A percentile compares a stretch with the other conserved stretches of the same genome.
These are phyloP conservation scores for Acanthococcus lagerstroemiae DNA, from an alignment of 2,888 invertebrate species.

Conservation along the genomic window DNA sequence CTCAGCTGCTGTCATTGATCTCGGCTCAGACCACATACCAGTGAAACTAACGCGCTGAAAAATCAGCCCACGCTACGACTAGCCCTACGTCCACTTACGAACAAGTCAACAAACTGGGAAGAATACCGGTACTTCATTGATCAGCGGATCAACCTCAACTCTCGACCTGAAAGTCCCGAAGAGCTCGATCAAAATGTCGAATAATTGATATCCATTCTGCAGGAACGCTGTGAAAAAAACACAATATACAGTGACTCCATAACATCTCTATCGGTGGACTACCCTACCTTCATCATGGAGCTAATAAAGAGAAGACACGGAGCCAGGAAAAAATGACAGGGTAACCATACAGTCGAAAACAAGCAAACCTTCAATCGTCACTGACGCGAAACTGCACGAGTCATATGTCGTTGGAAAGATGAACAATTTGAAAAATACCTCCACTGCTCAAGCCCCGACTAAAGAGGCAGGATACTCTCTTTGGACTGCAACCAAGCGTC, in stretches of 20 bases:
- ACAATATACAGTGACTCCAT: neutral
- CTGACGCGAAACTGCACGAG: neutral
- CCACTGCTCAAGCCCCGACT: neutral
- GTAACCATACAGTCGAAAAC: neutral
- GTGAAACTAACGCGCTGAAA: neutral
- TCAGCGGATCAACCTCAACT: neutral
- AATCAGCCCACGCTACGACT: neutral
- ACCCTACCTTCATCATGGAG: neutral
- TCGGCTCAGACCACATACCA: neutral
- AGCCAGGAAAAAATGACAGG: neutral
- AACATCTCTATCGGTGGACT: neutral
- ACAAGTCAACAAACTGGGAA: neutral
- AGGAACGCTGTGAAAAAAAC: neutral
- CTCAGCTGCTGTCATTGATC: neutral
- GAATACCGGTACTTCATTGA: neutral
- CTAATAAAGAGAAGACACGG: neutral
- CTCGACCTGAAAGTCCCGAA: neutral
- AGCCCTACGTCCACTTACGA: neutral
- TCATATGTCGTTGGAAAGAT: neutral
- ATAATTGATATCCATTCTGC: neutral
- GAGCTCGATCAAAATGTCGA: neutral
- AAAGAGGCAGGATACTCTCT: neutral
- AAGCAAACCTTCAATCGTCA: neutral
- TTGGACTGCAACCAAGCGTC: neutral
- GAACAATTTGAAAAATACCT: neutral